phyloP scores from a whole-genome alignment of 2,113 vertebrate species.

The Ornithorhynchus anatinus region DNA sequence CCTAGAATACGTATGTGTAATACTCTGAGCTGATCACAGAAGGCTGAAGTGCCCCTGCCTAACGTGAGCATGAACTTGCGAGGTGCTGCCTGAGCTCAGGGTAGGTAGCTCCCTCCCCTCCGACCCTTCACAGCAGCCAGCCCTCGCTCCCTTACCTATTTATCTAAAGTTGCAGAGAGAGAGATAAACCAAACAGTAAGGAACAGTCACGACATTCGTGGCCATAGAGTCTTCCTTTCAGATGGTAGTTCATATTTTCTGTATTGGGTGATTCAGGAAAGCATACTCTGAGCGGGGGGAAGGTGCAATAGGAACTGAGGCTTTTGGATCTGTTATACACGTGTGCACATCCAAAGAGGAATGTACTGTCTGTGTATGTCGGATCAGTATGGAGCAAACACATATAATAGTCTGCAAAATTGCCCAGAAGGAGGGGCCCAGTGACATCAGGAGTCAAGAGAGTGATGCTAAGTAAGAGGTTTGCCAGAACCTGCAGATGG shows the following conservation, averaged over 20 bases:
- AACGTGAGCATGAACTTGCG: background rate
- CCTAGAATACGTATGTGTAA: background rate
- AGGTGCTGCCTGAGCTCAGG: conserved; percentile 5
- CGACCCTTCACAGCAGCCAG: background rate
- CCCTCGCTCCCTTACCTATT: background rate
- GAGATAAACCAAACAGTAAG: conserved; percentile 42
- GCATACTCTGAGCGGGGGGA: conserved; percentile 10
- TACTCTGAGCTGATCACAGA: background rate
- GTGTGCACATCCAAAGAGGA: background rate
- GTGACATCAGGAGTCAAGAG: conserved; percentile 40
- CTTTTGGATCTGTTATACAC: conserved; percentile 5
- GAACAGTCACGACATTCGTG: conserved; percentile 35
- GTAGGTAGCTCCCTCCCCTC: conserved; percentile 34
- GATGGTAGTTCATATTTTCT: background rate
- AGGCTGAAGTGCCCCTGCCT: background rate
- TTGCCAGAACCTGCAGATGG: background rate
- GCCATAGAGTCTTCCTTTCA: background rate
- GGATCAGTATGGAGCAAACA: conserved; percentile 10
- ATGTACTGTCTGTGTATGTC: background rate
- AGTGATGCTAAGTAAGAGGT: conserved; percentile 31
- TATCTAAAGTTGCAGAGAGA: conserved; percentile 5
- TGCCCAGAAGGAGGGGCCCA: conserved; percentile 45
- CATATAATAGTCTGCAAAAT: conserved; percentile 32
- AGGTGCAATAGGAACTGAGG: background rate
- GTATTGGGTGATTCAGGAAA: background rate